Conservation (phyloP, 2,797 vertebrate species). For the Lepus townsendii region DNA sequence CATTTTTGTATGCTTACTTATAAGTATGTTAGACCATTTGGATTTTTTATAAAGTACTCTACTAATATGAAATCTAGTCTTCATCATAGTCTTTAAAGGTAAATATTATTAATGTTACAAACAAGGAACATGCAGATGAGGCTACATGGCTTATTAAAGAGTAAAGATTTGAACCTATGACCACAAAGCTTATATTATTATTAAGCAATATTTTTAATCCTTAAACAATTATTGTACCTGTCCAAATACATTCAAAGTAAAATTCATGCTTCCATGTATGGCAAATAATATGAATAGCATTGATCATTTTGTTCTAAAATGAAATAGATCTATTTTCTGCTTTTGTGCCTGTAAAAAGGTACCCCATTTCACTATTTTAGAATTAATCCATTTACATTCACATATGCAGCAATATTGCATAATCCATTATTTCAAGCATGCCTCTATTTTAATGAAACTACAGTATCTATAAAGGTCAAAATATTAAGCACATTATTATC, state of each 20-base stretch:
- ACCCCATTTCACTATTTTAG: conserved; percentile 59
- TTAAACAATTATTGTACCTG: conserved; percentile 6
- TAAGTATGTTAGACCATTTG: neutral
- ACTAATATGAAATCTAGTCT: neutral
- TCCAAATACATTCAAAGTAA: conserved; percentile 14
- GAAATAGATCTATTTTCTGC: conserved; percentile 5
- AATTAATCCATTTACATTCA: conserved; percentile 59
- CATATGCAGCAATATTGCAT: neutral
- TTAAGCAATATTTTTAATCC: neutral
- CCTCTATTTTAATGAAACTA: conserved; percentile 69
- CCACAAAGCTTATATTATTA: neutral
- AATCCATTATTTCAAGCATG: conserved; percentile 68
- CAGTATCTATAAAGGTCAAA: conserved; percentile 65
- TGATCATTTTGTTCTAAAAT: neutral
- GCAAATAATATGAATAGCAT: neutral
- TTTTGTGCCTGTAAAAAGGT: conserved; percentile 39
- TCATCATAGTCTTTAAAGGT: neutral
- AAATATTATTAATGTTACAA: neutral
- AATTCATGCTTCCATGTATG: neutral
- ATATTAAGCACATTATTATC: conserved; percentile 73
- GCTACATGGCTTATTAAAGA: neutral
- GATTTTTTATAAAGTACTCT: neutral
- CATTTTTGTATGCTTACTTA: neutral
- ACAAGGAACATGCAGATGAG: conserved; percentile 2
- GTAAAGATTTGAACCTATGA: neutral